phyloP scores from a whole-genome alignment of 2,797 vertebrate species.

The Lophius americanus region DNA sequence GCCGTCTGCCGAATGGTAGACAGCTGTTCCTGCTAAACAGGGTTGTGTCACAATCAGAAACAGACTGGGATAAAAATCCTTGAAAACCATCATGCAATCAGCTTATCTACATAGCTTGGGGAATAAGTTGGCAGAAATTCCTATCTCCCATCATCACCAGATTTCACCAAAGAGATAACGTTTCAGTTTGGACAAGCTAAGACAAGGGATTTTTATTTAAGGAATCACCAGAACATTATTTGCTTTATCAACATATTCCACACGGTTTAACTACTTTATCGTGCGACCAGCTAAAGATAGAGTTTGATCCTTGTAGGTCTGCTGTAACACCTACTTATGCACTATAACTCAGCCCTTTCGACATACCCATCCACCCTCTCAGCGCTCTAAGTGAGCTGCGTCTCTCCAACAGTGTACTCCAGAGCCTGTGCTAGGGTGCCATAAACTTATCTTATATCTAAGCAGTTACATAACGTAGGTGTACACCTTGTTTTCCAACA shows the following conservation, averaged over 20 bases:
- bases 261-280: background rate
- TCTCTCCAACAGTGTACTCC: constrained; percentile 34
- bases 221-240: background rate
- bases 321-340: background rate
- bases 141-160: background rate
- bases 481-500: background rate
- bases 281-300: background rate
- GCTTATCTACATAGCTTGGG: background rate
- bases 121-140: background rate
- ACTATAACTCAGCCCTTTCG: background rate
- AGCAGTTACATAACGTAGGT: constrained; percentile 49
- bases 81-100: constrained; percentile 8
- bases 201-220: background rate
- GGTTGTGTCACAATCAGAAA: constrained; percentile 12
- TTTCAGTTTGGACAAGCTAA: background rate
- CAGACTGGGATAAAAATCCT: constrained; percentile 10
- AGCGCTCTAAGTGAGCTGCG: background rate
- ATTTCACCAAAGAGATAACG: constrained; percentile 2
- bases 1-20: constrained; percentile 37
- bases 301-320: background rate
- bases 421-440: constrained; percentile 8
- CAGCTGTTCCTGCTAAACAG: constrained; percentile 33
- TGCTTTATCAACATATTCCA: background rate
- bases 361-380: background rate
- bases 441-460: constrained; percentile 38